Base-by-base conservation (phyloP, 2,888 invertebrate genomes). In the Spilosoma lubricipeda region DNA sequence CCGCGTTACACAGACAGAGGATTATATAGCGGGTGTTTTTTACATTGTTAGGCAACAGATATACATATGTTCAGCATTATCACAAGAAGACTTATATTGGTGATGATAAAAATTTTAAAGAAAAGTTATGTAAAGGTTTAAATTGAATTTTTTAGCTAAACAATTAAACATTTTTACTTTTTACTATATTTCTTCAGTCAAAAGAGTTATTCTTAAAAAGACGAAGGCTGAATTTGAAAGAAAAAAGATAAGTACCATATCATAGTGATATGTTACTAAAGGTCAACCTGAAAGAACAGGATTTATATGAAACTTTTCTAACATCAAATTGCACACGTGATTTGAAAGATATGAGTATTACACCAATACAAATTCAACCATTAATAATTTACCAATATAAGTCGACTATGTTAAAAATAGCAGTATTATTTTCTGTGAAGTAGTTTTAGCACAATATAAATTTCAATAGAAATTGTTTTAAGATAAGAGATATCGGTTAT, bases 1-100 rank as follows among this genome's bases (percentile, higher is more conserved):
- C 81, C 72, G 83, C 63, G 85, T 81, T 85, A 86, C 83, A 81
- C 85, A 84, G 77, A 85, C 77, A 88, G 79, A 82, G 72, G 73
- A 23, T 75, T 71, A 72, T 77, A 74, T 70, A 71, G 67, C 69
- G 15, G 36, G 73, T 71, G 63, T 66, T 73, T 36, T 82, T 77
- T 76, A 82, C 30, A 77, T 65, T 76, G 1, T 69, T 23, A 23
- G 11, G 36, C 18, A 36, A 23, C 33, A n/a, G n/a, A 20, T 33
- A 33, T 66, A 27, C n/a, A 33, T 70, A 27, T n/a, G 0, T 45
- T 68, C 23, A 63, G 68, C 4, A 33, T 67, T 23, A n/a, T 36
- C 23, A 42, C 5, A 33, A 63, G 15, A 48, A 30, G 39, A 65
- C 64, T 71, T 71, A 23, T n/a, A n/a, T 71, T 65, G 65, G 33